A percentile compares a stretch with the other conserved stretches of the same genome.
phyloP scores from a whole-genome alignment of 2,888 invertebrate species.

The Plagodis dolabraria region DNA sequence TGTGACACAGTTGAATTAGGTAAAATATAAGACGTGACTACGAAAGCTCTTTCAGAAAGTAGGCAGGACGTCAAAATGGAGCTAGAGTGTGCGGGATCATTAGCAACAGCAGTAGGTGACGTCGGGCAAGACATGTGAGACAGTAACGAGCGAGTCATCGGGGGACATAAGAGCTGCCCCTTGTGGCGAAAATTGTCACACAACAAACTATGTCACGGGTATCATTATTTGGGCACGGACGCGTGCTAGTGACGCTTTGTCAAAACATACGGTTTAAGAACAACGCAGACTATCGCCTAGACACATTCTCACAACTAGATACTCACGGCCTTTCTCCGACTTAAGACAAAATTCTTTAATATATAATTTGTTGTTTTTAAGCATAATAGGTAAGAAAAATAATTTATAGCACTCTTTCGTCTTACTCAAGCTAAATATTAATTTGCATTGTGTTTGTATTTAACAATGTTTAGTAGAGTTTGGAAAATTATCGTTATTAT shows the following conservation, averaged over 20 bases:
- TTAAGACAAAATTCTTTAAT: too few species aligned
- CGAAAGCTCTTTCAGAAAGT: constrained; percentile 4
- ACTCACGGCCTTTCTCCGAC: too few species aligned
- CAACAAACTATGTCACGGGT: constrained; percentile 75
- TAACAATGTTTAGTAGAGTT: too few species aligned
- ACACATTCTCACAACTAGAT: too few species aligned
- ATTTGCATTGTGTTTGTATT: too few species aligned
- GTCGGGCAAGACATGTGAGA: constrained; percentile 68
- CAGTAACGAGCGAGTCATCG: constrained; percentile 81
- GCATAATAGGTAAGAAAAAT: too few species aligned
- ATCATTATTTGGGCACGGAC: constrained; percentile 60
- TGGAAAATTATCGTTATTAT: too few species aligned
- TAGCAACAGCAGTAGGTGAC: constrained; percentile 66
- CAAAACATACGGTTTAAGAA: constrained; percentile 13
- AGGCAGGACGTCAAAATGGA: constrained; percentile 26
- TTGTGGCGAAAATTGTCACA: constrained; percentile 75
- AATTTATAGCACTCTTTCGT: too few species aligned
- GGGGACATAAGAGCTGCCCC: constrained; percentile 73
- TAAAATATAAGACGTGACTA: neutral
- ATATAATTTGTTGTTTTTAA: too few species aligned
- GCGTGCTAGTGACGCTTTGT: constrained; percentile 28
- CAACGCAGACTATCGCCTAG: too few species aligned
- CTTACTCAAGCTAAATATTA: too few species aligned
- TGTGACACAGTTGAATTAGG: neutral
- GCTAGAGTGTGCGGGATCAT: constrained; percentile 57